Base-by-base conservation (phyloP, 2,888 invertebrate species). In the Dryomyza anilis region DNA sequence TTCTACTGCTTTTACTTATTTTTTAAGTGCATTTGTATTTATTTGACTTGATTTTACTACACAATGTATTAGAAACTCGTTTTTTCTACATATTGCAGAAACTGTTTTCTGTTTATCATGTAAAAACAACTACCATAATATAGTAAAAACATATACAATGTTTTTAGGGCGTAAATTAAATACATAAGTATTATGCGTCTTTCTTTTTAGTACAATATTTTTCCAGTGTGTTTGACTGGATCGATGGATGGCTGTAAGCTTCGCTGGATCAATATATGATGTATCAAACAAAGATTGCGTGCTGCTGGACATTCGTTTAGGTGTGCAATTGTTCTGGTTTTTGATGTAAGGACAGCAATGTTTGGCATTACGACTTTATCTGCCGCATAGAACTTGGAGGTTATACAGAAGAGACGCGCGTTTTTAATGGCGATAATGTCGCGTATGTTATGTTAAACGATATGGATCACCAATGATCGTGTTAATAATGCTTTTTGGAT, bases 221-320 rank as follows among this genome's bases (percentile, higher is more conserved):
- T n/a, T n/a, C n/a, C n/a, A n/a, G n/a, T n/a, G n/a, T n/a, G n/a
- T n/a, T n/a, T n/a, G n/a, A 12, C 39, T 33, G 7, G 33, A 8
- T 33, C 39, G 39, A 5, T 39, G 14, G n/a, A 14, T n/a, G 39
- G 3, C 39, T 3, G 39, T 39, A 12, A 39, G 39, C 39, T 14
- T 39, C 39, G 14, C 8, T 36, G 19, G 14, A 7, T 19, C 14
- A 2, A 36, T 55, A 21, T 33, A 33, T 55, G 39, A 7, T n/a
- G 29, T 19, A n/a, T 4, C 27, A 53, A 1, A 14, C 23, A n/a
- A n/a, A n/a, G 48, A 50, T 50, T 36, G 48, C 60, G 50, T 60
- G 60, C 48, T 60, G 60, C 48, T 60, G 29, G 60, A 50, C 48
- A 60, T 60, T 50, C 60, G 50, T 60, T 60, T 60, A 50, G n/a